phyloP scores from a whole-genome alignment of 2,888 invertebrate genomes.

The Ephialtes manifestator region DNA sequence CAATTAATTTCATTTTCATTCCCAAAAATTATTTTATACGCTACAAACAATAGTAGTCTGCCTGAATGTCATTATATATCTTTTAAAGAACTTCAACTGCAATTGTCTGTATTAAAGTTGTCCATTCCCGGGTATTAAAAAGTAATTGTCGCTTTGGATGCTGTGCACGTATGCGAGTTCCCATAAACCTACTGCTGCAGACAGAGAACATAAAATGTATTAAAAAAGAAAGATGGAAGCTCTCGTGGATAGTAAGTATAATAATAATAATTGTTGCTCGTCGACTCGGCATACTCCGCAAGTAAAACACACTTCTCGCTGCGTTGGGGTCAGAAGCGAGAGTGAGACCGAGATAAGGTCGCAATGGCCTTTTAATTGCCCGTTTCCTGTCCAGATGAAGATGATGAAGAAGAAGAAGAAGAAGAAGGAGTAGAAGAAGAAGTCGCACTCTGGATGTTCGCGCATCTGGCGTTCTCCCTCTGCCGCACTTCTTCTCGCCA shows the following conservation, averaged over 20 bases:
- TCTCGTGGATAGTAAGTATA: background rate
- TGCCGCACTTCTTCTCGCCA: constrained; percentile 47
- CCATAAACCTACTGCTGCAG: background rate
- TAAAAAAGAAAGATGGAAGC: background rate
- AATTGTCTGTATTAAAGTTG: background rate
- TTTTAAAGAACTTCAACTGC: background rate
- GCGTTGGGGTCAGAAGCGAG: constrained; percentile 57
- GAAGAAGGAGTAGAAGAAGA: constrained; percentile 31
- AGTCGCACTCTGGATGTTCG: constrained; percentile 29
- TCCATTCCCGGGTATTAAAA: background rate
- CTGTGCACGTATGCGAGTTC: constrained; percentile 6
- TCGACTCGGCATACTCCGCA: constrained; percentile 7
- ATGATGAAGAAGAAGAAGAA: constrained; percentile 64
- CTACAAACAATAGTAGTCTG: no score
- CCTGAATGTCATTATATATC: no score
- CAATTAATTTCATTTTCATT: no score
- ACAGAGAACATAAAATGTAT: background rate
- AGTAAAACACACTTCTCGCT: constrained; percentile 33
- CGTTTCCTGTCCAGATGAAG: constrained; percentile 83
- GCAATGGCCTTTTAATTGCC: constrained; percentile 83
- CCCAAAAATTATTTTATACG: no score
- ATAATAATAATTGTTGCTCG: constrained; percentile 8
- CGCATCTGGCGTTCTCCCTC: constrained; percentile 66
- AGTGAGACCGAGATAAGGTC: constrained; percentile 79
- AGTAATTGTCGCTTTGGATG: background rate